phyloP scores from a whole-genome alignment of 2,113 vertebrate genomes.

The Hassar affinis region DNA sequence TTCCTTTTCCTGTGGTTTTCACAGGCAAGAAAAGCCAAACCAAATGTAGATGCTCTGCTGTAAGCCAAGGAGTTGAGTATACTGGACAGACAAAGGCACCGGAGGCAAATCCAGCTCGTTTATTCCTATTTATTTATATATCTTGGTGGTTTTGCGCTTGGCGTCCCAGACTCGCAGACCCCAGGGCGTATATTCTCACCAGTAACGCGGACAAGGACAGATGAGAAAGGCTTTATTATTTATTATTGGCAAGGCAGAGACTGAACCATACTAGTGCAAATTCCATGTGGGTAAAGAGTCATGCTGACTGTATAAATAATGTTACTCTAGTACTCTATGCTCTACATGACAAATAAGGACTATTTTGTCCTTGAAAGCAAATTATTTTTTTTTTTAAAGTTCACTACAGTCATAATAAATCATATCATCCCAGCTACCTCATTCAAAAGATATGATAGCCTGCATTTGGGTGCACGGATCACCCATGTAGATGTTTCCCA shows the following conservation, averaged over 20 bases:
- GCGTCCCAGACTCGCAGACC: slow-evolving; percentile 75
- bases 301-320: slow-evolving; percentile 1
- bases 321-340: neutral
- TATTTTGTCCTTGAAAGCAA: neutral
- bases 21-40: slow-evolving; percentile 72
- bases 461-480: slow-evolving; percentile 14
- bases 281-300: slow-evolving; percentile 70
- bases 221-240: slow-evolving; percentile 66
- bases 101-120: slow-evolving; percentile 70
- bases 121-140: slow-evolving; percentile 70
- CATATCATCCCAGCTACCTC: neutral
- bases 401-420: neutral
- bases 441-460: slow-evolving; percentile 2
- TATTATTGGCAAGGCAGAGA: slow-evolving; percentile 58
- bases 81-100: slow-evolving; percentile 73
- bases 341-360: neutral
- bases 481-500: slow-evolving; percentile 35
- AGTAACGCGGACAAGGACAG: slow-evolving; percentile 68
- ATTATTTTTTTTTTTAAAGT: neutral
- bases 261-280: slow-evolving; percentile 67
- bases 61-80: slow-evolving; percentile 61
- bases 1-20: slow-evolving; percentile 81
- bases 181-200: slow-evolving; percentile 68
- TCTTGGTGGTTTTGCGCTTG: slow-evolving; percentile 73
- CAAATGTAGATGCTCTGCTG: slow-evolving; percentile 77